Evolutionary conservation across 1,140 invertebrate species (phyloP), one percentile per base, ranked within the genome.

Genomic region (Philaenus spumarius): DNA sequence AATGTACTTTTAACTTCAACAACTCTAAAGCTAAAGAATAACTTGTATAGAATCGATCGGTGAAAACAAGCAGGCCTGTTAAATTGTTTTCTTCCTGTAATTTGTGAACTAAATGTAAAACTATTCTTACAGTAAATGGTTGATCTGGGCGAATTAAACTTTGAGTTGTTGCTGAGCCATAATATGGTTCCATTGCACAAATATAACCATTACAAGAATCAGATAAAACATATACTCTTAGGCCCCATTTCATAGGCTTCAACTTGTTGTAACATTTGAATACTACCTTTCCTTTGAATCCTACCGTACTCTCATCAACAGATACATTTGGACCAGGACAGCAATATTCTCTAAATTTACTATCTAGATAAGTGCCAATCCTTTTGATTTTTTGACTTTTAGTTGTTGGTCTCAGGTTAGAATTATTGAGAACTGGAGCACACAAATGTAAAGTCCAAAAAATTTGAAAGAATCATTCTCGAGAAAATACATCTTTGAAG

Each of bases 221-320:
- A 9, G 23, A 30, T 3, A 52, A 30, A 34, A 52, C 50, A 52
- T 52, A 52, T 9, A 52, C 30, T 34, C 50, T 30, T 4, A 52
- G 17, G 3, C 54, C 42, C 54, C 54, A 56, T 56, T 56, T 56
- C 3, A 19, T 56, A 4, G 42, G 54, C 19, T 56, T 56, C 14
- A 45, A n/a, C 17, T 56, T 43, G 24, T 56, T 56, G 24, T 56
- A 56, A 12, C 39, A 34, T 19, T 56, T 56, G 54, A 56, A 56
- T 7, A 46, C n/a, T 14, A 56, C 30, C 26, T 39, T 20, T 11
- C 54, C 54, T 45, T 56, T 56, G 54, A 56, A 56, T 2, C 24
- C 39, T 34, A 46, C 52, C 9, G 54, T 56, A 19, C 54, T 56
- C n/a, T n/a, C n/a, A n/a, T n/a, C n/a, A n/a, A n/a, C n/a, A n/a